phyloP scores from a whole-genome alignment of 1,140 invertebrate genomes.

The Caerostris extrusa region DNA sequence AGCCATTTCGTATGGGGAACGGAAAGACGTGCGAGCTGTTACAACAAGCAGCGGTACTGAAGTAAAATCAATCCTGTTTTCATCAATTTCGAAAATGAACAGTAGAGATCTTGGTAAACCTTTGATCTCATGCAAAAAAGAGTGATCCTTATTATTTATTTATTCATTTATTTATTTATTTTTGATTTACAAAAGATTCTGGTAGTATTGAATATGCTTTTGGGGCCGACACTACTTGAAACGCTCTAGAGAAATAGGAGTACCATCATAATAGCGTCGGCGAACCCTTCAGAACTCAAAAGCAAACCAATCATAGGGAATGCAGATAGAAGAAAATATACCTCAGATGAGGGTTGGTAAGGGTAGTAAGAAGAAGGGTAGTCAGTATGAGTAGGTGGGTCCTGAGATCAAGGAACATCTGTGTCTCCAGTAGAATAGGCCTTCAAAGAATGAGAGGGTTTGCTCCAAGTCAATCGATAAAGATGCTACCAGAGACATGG shows the following conservation, averaged over 20 bases:
- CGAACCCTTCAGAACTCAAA: conserved; percentile 40
- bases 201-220: conserved; percentile 12
- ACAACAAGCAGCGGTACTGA: neutral
- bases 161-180: neutral
- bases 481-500: conserved; percentile 30
- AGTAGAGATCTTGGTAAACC: neutral
- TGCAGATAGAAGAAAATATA: conserved; percentile 68
- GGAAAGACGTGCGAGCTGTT: conserved; percentile 20
- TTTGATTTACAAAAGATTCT: neutral
- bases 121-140: conserved; percentile 46
- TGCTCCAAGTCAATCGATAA: conserved; percentile 59
- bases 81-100: conserved; percentile 62
- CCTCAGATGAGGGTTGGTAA: conserved; percentile 39
- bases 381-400: conserved; percentile 36
- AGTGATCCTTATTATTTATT: neutral
- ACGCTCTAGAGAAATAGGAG: conserved; percentile 43
- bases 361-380: conserved; percentile 2
- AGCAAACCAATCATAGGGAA: conserved; percentile 59
- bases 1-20: conserved; percentile 1
- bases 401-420: conserved; percentile 68
- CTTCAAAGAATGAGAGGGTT: conserved; percentile 61
- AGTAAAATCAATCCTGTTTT: conserved; percentile 43
- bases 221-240: conserved; percentile 30
- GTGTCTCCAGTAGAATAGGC: conserved; percentile 66
- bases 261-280: conserved; percentile 37